These are phyloP conservation scores for Lasioglossum baleicum DNA, from an alignment of 1,140 invertebrate genomes.

Conservation along the genomic window DNA sequence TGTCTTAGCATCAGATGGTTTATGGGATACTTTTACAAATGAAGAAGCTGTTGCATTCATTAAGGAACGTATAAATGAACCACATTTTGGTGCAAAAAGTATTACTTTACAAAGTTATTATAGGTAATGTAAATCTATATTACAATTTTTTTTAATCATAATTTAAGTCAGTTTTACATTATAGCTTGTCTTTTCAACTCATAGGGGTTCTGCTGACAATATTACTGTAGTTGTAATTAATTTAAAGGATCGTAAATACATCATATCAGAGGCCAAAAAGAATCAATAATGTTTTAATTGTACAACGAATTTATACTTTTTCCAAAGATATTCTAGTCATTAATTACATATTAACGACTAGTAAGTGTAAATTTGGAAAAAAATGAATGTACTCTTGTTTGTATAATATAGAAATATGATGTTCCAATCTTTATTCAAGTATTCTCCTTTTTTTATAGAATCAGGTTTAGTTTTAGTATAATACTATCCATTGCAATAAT, in stretches of 20 bases:
- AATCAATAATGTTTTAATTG: constrained; percentile 42
- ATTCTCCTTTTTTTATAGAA: too few relatives aligned
- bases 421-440: too few relatives aligned
- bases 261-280: constrained; percentile 55
- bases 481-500: too few relatives aligned
- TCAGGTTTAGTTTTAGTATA: too few relatives aligned
- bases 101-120: constrained; percentile 94
- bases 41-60: constrained; percentile 95
- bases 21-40: constrained; percentile 97
- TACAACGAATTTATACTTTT: constrained; percentile 19
- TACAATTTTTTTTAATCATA: too few relatives aligned
- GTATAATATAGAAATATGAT: too few relatives aligned
- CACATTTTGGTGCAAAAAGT: constrained; percentile 93
- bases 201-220: constrained; percentile 94
- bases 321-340: constrained; percentile 54
- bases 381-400: too few relatives aligned
- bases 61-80: constrained; percentile 89
- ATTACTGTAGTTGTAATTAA: constrained; percentile 96
- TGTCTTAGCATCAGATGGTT: constrained; percentile 95
- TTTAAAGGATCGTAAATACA: constrained; percentile 84
- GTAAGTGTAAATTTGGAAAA: too few relatives aligned
- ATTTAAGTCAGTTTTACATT: too few relatives aligned
- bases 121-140: too few relatives aligned
- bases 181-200: too few relatives aligned
- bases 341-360: too few relatives aligned